Evolutionary conservation across 2,888 invertebrate genomes (phyloP), one percentile per base, ranked within the genome.

Genomic region (Brachypterus glaber): DNA sequence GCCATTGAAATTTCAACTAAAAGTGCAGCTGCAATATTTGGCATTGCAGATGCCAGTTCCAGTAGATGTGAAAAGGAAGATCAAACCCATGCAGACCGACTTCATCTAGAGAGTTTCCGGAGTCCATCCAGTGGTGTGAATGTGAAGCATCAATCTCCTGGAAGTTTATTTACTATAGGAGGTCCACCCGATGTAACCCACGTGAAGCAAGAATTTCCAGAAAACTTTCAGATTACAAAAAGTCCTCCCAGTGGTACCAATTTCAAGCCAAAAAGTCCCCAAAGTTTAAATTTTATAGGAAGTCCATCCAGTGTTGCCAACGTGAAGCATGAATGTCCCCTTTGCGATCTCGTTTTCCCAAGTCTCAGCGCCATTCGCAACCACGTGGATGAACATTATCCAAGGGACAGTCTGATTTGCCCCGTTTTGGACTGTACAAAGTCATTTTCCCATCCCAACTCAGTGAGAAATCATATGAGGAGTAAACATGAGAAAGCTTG

Each of bases 401-500:
- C 87, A 44, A 77, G 85, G 55, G 87, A 86, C 69, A 83, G 83
- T 62, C 82, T 82, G 48, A 74, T 77, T 47, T 88, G 86, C 67
- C 87, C 87, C 26, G 86, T 86, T 37, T 68, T 76, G 40, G 70
- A 76, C 48, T 87, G 86, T 66, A 79, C 79, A 37, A 75, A 82
- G 46, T 72, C 73, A 51, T 87, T 86, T 66, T 76, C 82, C 44
- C 86, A 87, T 67, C 87, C 87, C 45, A 87, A 87, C 69, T 86
- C 86, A 40, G 87, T 87, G 50, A 75, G 86, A 55, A 87, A 87
- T 70, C 86, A 87, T 67, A 86, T 87, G 86, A 72, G 87, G 53
- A 74, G 82, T 58, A 87, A 87, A 65, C 87, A 87, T 66, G 76
- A 81, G 32, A 69, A 74, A 50, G 82, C 85, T 60, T 87, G 86